A percentile compares a stretch with the other conserved stretches of the same genome.
Conservation (phyloP, 2,113 vertebrate genomes). For the Hippocampus mohnikei region DNA sequence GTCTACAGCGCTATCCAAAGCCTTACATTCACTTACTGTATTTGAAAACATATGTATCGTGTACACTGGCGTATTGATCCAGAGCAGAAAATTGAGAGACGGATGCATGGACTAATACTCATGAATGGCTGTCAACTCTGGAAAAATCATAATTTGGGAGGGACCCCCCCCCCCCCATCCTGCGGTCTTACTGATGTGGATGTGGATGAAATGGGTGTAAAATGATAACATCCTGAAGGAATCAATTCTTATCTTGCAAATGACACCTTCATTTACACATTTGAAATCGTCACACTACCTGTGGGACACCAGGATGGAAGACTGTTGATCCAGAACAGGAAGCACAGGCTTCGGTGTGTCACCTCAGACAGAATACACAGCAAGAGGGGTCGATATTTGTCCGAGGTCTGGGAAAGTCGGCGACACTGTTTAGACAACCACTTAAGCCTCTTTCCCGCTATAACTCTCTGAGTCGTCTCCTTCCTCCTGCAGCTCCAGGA, state of each 20-base stretch:
- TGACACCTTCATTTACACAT: conserved; percentile 8
- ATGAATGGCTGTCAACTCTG: conserved; percentile 30
- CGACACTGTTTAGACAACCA: conserved; percentile 65
- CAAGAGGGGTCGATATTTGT: conserved; percentile 31
- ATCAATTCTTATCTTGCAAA: conserved; percentile 10
- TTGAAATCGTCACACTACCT: conserved; percentile 1
- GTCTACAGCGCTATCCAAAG: too few relatives aligned
- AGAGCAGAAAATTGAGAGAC: too few relatives aligned
- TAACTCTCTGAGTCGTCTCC: conserved; percentile 42
- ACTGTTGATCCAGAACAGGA: conserved; percentile 29
- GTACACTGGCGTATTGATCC: too few relatives aligned
- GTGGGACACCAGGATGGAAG: conserved; percentile 13
- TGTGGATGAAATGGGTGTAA: not conserved
- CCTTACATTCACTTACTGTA: too few relatives aligned
- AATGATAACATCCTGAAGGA: conserved; percentile 5
- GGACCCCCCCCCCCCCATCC: too few relatives aligned
- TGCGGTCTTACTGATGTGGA: conserved; percentile 12
- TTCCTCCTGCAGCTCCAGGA: conserved; percentile 18
- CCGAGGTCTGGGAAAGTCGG: conserved; percentile 39
- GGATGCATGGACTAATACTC: too few relatives aligned
- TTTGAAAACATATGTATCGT: too few relatives aligned
- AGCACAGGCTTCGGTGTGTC: conserved; percentile 45
- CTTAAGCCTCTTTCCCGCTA: conserved; percentile 53
- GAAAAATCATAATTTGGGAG: conserved; percentile 41
- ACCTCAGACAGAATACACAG: conserved; percentile 50